These are phyloP conservation scores for Petrosia ficiformis DNA, from an alignment of 37 sponge, comb jelly and placozoan genomes.

Conservation along the genomic window DNA sequence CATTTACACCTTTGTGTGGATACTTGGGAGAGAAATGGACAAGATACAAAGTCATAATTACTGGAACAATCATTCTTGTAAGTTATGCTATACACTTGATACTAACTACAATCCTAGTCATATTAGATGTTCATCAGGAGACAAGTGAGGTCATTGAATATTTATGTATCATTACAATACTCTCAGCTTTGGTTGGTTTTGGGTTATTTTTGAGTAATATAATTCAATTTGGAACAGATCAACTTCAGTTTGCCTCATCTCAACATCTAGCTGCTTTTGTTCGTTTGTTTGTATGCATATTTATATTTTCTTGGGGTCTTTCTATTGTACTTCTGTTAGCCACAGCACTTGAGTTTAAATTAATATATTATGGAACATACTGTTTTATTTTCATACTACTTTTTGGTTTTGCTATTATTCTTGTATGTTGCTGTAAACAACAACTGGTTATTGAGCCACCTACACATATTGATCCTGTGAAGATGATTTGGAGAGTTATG, in stretches of 20 bases:
- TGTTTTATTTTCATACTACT: neutral
- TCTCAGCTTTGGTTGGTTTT: too few species aligned
- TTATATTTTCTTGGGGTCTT: neutral
- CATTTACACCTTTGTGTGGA: neutral
- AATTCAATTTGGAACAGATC: neutral
- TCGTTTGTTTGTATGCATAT: neutral
- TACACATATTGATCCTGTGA: neutral
- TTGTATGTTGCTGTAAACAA: neutral
- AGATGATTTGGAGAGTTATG: neutral
- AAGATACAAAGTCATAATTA: neutral
- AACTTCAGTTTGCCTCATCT: neutral
- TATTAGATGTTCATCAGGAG: too few species aligned
- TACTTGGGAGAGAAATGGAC: neutral
- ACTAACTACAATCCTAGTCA: too few species aligned
- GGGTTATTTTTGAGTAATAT: too few species aligned
- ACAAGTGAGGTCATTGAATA: too few species aligned
- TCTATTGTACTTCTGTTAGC: neutral
- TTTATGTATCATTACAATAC: too few species aligned
- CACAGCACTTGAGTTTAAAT: neutral
- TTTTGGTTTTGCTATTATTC: too few species aligned
- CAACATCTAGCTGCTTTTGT: neutral
- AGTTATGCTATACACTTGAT: too few species aligned
- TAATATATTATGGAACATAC: neutral
- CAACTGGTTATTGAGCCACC: neutral
- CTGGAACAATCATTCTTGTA: neutral